A percentile compares a stretch with the other conserved stretches of the same genome.
Evolutionary conservation across 2,888 invertebrate genomes (phyloP).

Genomic region (Amphipoea lucens): DNA sequence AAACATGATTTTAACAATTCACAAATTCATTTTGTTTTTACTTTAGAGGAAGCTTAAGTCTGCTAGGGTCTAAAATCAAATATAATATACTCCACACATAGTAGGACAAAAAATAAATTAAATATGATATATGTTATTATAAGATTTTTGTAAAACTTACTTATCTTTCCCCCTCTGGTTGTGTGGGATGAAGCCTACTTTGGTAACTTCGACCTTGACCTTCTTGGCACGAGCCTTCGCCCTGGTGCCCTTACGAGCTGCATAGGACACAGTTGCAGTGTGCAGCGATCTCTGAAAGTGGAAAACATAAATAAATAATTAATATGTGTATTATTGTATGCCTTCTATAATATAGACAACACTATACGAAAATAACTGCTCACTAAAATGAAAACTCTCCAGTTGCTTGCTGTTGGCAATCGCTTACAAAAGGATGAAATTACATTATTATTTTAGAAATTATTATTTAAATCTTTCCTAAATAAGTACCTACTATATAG

Average conservation of each 20-base stretch:
- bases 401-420: too few relatives aligned
- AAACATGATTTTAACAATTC: too few relatives aligned
- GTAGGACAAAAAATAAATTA: background rate
- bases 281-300: constrained; percentile 86
- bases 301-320: background rate
- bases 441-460: background rate
- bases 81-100: background rate
- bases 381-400: background rate
- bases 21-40: background rate
- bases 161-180: constrained; percentile 90
- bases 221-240: constrained; percentile 94
- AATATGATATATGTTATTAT: background rate
- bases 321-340: too few relatives aligned
- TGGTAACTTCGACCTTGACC: constrained; percentile 93
- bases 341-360: background rate
- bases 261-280: constrained; percentile 91
- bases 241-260: constrained; percentile 95
- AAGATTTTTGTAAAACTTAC: constrained; percentile 43
- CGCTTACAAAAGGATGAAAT: background rate
- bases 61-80: background rate
- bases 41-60: background rate
- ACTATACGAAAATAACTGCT: background rate
- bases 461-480: background rate
- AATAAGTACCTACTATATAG: too few relatives aligned
- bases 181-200: constrained; percentile 94